These are phyloP conservation scores for Amazona guildingii DNA, from an alignment of 2,113 vertebrate genomes.

Conservation along the genomic window DNA sequence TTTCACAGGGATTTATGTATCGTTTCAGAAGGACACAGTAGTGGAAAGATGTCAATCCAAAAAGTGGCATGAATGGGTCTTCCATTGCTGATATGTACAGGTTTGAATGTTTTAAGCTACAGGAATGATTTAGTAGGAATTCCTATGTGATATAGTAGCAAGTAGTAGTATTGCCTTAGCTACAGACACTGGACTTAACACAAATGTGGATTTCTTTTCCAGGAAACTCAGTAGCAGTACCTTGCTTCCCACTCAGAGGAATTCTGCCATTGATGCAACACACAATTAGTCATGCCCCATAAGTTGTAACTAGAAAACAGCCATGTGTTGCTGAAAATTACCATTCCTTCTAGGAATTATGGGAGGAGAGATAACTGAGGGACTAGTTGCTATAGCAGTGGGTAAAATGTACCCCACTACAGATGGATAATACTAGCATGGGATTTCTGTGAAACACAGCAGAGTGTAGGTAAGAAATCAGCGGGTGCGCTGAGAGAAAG, in stretches of 20 bases:
- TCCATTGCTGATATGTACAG: not conserved
- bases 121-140: not conserved
- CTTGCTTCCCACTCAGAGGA: not conserved
- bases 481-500: not conserved
- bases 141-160: not conserved
- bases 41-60: not conserved
- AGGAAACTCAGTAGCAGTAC: not conserved
- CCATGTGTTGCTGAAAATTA: not conserved
- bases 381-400: not conserved
- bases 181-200: not conserved
- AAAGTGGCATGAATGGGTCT: not conserved
- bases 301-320: not conserved
- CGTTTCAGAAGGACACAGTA: not conserved
- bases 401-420: not conserved
- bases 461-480: not conserved
- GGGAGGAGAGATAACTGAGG: not conserved
- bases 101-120: not conserved
- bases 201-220: not conserved
- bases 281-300: not conserved
- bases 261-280: not conserved
- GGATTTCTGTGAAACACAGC: not conserved
- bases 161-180: not conserved
- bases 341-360: not conserved
- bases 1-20: not conserved
- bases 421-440: not conserved